Evolutionary conservation across 2,888 invertebrate genomes (phyloP).

Genomic region (Napeogenes sylphis): DNA sequence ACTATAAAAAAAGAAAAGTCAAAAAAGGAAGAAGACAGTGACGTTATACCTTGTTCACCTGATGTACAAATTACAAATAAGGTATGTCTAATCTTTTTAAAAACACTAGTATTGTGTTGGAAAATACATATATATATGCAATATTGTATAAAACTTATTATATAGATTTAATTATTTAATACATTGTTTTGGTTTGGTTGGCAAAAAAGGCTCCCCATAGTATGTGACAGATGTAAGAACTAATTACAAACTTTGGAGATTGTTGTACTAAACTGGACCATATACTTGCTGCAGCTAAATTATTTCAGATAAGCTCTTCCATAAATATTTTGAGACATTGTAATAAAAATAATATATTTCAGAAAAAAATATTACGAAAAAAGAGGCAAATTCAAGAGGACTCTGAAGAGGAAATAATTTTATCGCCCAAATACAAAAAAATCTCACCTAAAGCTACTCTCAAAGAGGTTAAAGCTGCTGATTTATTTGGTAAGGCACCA

Average conservation of each 20-base stretch:
- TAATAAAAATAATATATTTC: constrained; percentile 18
- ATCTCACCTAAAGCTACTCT: constrained; percentile 43
- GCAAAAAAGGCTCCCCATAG: no score
- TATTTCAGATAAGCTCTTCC: no score
- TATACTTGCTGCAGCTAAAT: no score
- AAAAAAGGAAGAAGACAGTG: constrained; percentile 66
- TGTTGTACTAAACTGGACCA: no score
- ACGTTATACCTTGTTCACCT: constrained; percentile 78
- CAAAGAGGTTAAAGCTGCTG: constrained; percentile 66
- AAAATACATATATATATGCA: no score
- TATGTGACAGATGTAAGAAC: no score
- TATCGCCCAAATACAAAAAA: constrained; percentile 41
- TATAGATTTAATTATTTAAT: constrained; percentile 4
- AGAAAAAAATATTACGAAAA: constrained; percentile 57
- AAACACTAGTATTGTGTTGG: neutral
- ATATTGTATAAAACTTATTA: no score
- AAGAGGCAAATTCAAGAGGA: constrained; percentile 53
- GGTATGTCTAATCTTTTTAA: constrained; percentile 37
- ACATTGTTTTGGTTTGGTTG: neutral
- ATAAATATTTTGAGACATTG: constrained; percentile 6
- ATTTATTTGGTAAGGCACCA: constrained; percentile 80
- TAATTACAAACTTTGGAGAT: no score
- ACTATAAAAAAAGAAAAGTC: constrained; percentile 44
- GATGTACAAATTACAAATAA: constrained; percentile 70
- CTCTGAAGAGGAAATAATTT: constrained; percentile 56